Base-by-base conservation (phyloP, 2,888 invertebrate genomes). In the Cloeon dipterum region DNA sequence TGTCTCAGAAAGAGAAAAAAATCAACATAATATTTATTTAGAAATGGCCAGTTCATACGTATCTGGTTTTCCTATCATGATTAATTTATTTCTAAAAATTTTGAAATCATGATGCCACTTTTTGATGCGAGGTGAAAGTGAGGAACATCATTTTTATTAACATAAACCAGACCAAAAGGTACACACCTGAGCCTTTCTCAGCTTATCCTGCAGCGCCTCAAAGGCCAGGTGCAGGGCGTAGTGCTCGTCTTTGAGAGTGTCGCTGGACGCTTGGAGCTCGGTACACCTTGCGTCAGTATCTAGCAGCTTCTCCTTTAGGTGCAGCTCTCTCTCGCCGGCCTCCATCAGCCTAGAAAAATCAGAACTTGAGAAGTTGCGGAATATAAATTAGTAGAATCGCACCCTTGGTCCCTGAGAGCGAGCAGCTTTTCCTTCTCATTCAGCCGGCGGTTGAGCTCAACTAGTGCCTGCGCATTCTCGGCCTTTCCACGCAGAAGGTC, bases 181-280 rank as follows among this genome's bases (percentile, higher is more conserved):
- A 38, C 36, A 49, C 56, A 81, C 78, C 68, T 82, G 79, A 33
- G 70, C 66, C 61, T 75, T 78, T 44, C 81, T 66, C 47, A 86
- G 63, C 58, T 88, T 89, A 16, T 85, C 85, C 59, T 96, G 93
- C 33, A 93, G 63, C 7, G 85, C 68, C 39, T 75, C 73, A 59
- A 83, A 91, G 3, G 88, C 85, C 45, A 96, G 65, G 52, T 93
- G 91, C 41, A 93, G 58, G 0, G 93, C 89, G 56, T 89, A 85
- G 53, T 93, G 83, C 58, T 96, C 94, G 58, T 96, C 94, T 49
- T 79, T 68, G 39, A 94, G 57, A 46, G 85, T 73, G 61, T 89
- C 82, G 58, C 88, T 89, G 10, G 85, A 61, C 44, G 72, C 71
- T 58, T 86, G 76, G 36, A 86, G 55, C 52, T 83, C 81, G 40